phyloP scores from a whole-genome alignment of 2,888 invertebrate species.

The Sclerodermus sp. region DNA sequence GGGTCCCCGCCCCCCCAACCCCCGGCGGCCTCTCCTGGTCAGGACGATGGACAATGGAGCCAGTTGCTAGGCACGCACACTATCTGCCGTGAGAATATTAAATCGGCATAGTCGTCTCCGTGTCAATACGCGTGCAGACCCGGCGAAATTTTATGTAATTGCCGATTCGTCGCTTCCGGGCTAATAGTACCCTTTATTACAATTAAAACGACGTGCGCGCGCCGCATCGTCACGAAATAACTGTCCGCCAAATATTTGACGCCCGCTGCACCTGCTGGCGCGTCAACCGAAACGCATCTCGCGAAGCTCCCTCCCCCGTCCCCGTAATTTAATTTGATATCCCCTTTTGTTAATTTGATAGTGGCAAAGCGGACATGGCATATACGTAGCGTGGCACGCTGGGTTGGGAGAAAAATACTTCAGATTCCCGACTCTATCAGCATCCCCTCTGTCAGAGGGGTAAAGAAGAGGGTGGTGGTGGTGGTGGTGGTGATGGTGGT shows the following conservation, averaged over 20 bases:
- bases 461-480: too few relatives aligned
- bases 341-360: conserved; percentile 44
- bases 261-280: conserved; percentile 18
- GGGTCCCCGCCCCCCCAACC: too few relatives aligned
- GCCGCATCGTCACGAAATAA: conserved; percentile 11
- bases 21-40: too few relatives aligned
- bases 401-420: conserved; percentile 39
- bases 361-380: conserved; percentile 4
- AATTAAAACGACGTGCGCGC: conserved; percentile 15
- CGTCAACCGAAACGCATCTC: conserved; percentile 16
- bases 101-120: conserved; percentile 18
- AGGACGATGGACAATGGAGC: background rate
- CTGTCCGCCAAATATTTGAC: conserved; percentile 32
- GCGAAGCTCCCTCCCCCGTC: conserved; percentile 14
- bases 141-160: conserved; percentile 15
- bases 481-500: too few relatives aligned
- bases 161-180: conserved; percentile 7
- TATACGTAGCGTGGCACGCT: too few relatives aligned
- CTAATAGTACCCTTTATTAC: conserved; percentile 25
- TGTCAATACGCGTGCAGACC: conserved; percentile 12
- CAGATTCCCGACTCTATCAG: conserved; percentile 37
- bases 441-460: conserved; percentile 1
- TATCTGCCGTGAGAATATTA: conserved; percentile 20
- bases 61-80: background rate
- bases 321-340: conserved; percentile 47